phyloP scores from a whole-genome alignment of 2,797 vertebrate genomes.

The Chiloscyllium punctatum region DNA sequence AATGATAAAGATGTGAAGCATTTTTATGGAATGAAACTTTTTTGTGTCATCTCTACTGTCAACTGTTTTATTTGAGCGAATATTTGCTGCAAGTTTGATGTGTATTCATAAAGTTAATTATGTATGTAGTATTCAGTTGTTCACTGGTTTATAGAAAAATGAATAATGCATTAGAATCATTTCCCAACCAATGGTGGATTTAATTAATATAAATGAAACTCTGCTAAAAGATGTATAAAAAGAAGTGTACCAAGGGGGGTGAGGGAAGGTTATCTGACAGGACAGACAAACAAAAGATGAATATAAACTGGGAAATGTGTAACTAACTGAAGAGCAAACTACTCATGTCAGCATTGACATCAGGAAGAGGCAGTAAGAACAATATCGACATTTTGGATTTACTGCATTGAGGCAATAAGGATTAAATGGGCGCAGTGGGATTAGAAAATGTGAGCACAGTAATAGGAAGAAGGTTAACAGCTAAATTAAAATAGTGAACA shows the following conservation, averaged over 20 bases:
- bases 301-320: not conserved
- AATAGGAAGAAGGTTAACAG: not conserved
- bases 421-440: not conserved
- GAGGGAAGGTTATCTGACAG: not conserved
- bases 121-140: slow-evolving; percentile 1
- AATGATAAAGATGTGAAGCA: not conserved
- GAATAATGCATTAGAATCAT: slow-evolving; percentile 26
- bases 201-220: slow-evolving; percentile 28
- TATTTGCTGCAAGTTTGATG: not conserved
- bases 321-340: not conserved
- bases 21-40: not conserved
- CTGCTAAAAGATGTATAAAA: slow-evolving; percentile 28
- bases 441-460: not conserved
- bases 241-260: not conserved
- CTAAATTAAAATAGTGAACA: not conserved
- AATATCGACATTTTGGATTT: not conserved
- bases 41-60: not conserved
- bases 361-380: not conserved
- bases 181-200: not conserved
- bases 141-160: slow-evolving; percentile 19
- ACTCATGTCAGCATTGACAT: not conserved
- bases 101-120: slow-evolving; percentile 16
- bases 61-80: not conserved
- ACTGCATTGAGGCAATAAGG: not conserved
- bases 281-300: not conserved